Conservation (phyloP, 2,113 vertebrate species). For the Tympanuchus pallidicinctus region DNA sequence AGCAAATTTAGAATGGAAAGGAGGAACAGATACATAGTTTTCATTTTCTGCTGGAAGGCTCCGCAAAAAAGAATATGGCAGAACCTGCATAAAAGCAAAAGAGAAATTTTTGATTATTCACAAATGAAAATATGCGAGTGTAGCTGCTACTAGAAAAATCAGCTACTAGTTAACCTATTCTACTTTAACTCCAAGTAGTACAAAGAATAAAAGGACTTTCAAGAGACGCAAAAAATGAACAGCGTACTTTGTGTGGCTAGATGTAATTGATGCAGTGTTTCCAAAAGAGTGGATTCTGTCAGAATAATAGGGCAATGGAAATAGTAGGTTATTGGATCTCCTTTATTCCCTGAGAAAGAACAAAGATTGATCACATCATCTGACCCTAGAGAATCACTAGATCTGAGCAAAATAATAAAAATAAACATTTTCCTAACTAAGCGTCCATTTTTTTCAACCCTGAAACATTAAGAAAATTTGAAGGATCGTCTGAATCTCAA, state of each 20-base stretch:
- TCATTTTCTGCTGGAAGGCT: not conserved
- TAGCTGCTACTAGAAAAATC: not conserved
- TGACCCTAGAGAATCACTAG: not conserved
- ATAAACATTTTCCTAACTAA: not conserved
- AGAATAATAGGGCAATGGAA: not conserved
- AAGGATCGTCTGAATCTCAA: not conserved
- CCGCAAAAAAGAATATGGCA: not conserved
- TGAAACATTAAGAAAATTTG: not conserved
- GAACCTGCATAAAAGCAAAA: slow-evolving; percentile 30
- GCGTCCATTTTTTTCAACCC: too few relatives aligned
- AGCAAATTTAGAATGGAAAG: slow-evolving; percentile 10
- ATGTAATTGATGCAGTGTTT: not conserved
- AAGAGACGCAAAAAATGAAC: not conserved
- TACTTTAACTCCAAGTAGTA: not conserved
- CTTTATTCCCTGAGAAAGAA: not conserved
- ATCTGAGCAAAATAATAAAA: not conserved
- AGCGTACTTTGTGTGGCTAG: not conserved
- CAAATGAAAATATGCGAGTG: not conserved
- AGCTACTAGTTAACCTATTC: slow-evolving; percentile 27
- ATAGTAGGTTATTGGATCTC: not conserved
- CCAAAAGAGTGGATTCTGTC: not conserved
- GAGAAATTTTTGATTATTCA: not conserved
- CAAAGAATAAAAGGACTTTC: not conserved
- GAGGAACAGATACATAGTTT: slow-evolving; percentile 16
- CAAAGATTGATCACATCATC: not conserved